Evolutionary conservation across 2,797 vertebrate species (phyloP).

Genomic region (Acanthopagrus latus): DNA sequence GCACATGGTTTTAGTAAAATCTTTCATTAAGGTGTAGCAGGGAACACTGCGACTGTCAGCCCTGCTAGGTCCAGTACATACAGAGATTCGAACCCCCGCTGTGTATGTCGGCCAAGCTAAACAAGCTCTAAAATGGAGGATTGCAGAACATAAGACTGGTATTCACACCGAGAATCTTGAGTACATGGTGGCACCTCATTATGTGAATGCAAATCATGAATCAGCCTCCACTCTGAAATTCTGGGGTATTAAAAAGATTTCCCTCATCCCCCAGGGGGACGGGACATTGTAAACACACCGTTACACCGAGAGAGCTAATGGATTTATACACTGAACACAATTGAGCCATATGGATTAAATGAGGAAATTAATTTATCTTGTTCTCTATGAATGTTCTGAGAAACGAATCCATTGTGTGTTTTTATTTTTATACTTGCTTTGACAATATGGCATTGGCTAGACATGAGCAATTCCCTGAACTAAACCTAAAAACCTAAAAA

Average conservation of each 20-base stretch:
- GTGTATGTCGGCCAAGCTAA: neutral
- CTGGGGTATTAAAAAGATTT: neutral
- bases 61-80: neutral
- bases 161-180: neutral
- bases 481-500: too few relatives aligned
- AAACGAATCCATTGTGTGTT: neutral
- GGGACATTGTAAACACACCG: neutral
- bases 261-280: neutral
- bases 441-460: neutral
- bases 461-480: neutral
- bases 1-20: neutral
- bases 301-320: neutral
- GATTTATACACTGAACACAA: slow-evolving; percentile 8
- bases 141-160: neutral
- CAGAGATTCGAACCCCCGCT: too few relatives aligned
- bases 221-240: neutral
- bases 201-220: neutral
- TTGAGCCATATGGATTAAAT: neutral
- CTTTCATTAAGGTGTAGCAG: neutral
- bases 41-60: neutral
- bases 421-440: neutral
- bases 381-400: neutral
- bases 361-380: neutral
- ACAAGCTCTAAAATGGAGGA: neutral
- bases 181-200: neutral